Conservation (phyloP, 2,888 invertebrate genomes). For the Dione juno region DNA sequence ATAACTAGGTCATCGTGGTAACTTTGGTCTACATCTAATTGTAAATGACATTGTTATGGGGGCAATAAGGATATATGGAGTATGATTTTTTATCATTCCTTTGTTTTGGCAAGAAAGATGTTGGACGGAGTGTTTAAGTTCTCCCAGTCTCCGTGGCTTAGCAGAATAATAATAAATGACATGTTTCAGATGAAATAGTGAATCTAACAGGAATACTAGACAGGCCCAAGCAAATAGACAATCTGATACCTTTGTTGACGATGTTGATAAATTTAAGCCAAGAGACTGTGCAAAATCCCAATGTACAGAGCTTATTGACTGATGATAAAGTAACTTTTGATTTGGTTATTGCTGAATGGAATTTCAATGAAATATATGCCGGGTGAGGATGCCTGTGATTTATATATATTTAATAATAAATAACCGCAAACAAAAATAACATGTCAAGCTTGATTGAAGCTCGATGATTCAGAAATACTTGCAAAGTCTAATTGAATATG, state of each 20-base stretch:
- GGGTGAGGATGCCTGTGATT: slow-evolving; percentile 51
- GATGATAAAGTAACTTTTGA: slow-evolving; percentile 56
- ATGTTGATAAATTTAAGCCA: slow-evolving; percentile 28
- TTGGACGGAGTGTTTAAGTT: neutral
- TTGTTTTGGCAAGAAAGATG: neutral
- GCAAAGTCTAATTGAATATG: too few species aligned
- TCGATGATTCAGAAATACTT: too few species aligned
- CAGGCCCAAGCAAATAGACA: slow-evolving; percentile 11
- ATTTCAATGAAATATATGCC: slow-evolving; percentile 56
- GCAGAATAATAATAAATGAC: too few species aligned
- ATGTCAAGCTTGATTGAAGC: too few species aligned
- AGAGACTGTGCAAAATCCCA: neutral
- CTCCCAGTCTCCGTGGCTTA: too few species aligned
- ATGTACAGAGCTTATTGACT: slow-evolving; percentile 50
- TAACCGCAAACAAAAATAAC: too few species aligned
- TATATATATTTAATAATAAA: neutral
- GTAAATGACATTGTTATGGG: too few species aligned
- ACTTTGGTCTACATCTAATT: too few species aligned
- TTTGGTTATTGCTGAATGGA: slow-evolving; percentile 55
- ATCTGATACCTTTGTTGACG: neutral
- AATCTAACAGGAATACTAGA: slow-evolving; percentile 22
- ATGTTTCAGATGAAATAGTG: slow-evolving; percentile 12
- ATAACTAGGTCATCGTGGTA: too few species aligned
- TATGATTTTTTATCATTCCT: too few species aligned
- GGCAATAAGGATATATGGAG: too few species aligned